Percentiles rank a stretch among this genome's conserved stretches.
phyloP scores from a whole-genome alignment of 2,888 invertebrate species.

The Operophtera brumata region DNA sequence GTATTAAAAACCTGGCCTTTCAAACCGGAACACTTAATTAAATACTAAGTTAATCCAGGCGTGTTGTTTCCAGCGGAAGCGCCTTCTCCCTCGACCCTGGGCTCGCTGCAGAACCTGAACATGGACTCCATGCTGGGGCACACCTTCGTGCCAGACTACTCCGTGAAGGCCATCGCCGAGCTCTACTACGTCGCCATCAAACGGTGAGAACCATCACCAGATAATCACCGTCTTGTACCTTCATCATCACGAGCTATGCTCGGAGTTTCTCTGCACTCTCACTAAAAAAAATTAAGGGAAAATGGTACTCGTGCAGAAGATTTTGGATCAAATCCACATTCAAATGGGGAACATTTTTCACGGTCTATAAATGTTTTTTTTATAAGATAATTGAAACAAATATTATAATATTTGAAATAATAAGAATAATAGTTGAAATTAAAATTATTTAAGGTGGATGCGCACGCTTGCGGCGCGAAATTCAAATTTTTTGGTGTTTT shows the following conservation, averaged over 20 bases:
- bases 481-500: no score
- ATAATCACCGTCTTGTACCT: no score
- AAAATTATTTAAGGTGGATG: no score
- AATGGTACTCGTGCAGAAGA: slow-evolving; percentile 63
- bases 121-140: slow-evolving; percentile 89
- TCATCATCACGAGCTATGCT: no score
- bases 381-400: slow-evolving; percentile 71
- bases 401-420: no score
- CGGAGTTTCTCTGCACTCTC: no score
- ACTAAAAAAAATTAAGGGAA: slow-evolving; percentile 80
- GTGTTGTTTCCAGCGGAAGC: slow-evolving; percentile 79
- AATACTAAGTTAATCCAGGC: not conserved
- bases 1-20: no score
- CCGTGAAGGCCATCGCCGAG: slow-evolving; percentile 91
- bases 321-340: slow-evolving; percentile 72
- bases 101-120: slow-evolving; percentile 90
- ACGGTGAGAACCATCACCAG: slow-evolving; percentile 63
- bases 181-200: slow-evolving; percentile 93
- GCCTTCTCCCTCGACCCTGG: slow-evolving; percentile 82
- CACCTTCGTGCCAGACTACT: slow-evolving; percentile 95
- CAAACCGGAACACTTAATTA: no score
- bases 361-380: slow-evolving; percentile 81
- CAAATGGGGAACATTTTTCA: slow-evolving; percentile 84
- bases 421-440: no score
- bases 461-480: no score